Base-by-base conservation (phyloP, 2,797 vertebrate genomes). In the Liparis tanakae region DNA sequence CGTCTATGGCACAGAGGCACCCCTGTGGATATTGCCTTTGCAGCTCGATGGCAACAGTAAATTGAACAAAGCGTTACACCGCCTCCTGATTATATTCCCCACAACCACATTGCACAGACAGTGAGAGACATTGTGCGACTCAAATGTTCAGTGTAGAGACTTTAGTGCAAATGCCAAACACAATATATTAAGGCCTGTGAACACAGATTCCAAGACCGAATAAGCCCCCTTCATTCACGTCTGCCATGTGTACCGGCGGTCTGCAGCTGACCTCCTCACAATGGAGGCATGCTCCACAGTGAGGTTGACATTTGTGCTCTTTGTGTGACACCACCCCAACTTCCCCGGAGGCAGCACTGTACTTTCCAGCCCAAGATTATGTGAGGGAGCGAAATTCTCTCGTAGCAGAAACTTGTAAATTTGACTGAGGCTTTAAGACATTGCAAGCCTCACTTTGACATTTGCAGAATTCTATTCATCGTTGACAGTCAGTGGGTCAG, bases 61-160 rank as follows among this genome's bases (percentile, higher is more conserved):
- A 88, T 61, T 69, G 74, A 85, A 78, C 13, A 70, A 72, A 85
- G 66, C 18, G 1, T 66, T 76, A 50, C 53, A 25, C 43, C 67
- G 43, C 50, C 48, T 84, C 25, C 13, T 54, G 59, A 80, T 80
- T 76, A 43, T 55, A 69, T 82, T 72, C 83, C 50, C 1, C 46
- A 34, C 67, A 63, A 74, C 6, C 30, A 53, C 51, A 72, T 36
- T 48, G 39, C 9, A 81, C 81, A 5, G n/a, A 78, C 62, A 58
- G n/a, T 43, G 34, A 73, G 14, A 75, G 37, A 83, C 25, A 30
- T 30, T 30, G 74, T 70, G 58, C 44, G 70, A 80, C 0, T 34
- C 55, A 67, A 67, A 68, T 7, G 14, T 36, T 48, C n/a, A 51
- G 43, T 50, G 6, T 63, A 63, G 9, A 33, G 20, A n/a, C 37